phyloP scores from a whole-genome alignment of 2,888 invertebrate genomes.

The Parnassius smintheus region DNA sequence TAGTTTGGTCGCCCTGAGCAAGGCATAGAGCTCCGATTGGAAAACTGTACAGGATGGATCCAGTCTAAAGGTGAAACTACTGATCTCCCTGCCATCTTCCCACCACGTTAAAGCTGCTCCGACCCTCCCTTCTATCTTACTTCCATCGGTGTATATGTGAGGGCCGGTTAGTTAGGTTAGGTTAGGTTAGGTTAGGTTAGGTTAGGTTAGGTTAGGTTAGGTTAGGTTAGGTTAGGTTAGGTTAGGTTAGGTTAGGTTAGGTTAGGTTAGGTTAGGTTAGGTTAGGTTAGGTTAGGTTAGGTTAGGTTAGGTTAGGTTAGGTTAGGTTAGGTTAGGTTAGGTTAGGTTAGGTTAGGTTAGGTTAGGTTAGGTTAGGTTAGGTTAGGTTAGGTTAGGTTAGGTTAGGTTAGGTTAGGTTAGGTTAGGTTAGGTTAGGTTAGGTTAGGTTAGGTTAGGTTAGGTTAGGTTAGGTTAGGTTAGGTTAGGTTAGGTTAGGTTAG shows the following conservation, averaged over 20 bases:
- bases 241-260: constrained; percentile 1
- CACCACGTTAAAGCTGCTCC: no score
- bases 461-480: constrained; percentile 25
- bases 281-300: background rate
- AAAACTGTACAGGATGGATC: no score
- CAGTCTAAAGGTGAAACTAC: no score
- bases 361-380: background rate
- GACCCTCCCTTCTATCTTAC: no score
- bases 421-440: constrained; percentile 26
- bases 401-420: constrained; percentile 25
- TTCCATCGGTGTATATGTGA: no score
- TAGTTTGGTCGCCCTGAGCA: no score
- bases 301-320: background rate
- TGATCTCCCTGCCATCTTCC: no score
- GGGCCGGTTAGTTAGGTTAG: no score
- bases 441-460: constrained; percentile 27
- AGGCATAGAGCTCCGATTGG: no score
- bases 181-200: no score
- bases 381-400: constrained; percentile 22
- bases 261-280: constrained; percentile 1
- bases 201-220: no score
- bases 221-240: no score
- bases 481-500: constrained; percentile 13
- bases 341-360: background rate
- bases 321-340: background rate